These are phyloP conservation scores for Tiliqua scincoides DNA, from an alignment of 2,113 vertebrate genomes.

Conservation along the genomic window DNA sequence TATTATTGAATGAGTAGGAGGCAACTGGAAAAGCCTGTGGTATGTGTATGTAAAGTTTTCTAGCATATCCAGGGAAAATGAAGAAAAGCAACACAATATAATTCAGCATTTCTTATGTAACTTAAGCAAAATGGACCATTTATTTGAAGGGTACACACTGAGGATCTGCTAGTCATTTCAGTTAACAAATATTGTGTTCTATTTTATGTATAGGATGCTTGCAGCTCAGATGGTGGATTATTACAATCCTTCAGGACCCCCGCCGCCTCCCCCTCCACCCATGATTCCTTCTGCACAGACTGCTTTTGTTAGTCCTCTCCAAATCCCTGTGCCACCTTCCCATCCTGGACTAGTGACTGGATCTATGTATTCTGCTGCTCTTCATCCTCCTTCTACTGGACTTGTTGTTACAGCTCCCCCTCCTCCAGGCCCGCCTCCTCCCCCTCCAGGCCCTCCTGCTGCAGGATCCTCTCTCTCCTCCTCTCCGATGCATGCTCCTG, in stretches of 20 bases:
- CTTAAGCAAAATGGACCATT: constrained; percentile 18
- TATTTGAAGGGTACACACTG: neutral
- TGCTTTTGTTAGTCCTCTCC: constrained; percentile 91
- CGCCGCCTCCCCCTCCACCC: constrained; percentile 86
- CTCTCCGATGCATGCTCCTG: constrained; percentile 83
- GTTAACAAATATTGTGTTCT: constrained; percentile 33
- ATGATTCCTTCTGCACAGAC: constrained; percentile 94
- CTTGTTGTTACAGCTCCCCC: constrained; percentile 82
- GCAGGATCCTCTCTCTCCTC: constrained; percentile 78
- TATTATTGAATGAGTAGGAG: neutral
- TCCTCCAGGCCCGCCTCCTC: constrained; percentile 88
- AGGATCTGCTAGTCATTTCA: neutral
- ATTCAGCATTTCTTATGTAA: neutral
- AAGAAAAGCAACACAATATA: constrained; percentile 9
- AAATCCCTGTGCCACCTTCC: constrained; percentile 78
- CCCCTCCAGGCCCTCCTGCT: constrained; percentile 84
- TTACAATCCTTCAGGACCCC: constrained; percentile 87
- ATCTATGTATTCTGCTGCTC: constrained; percentile 72
- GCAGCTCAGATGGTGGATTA: constrained; percentile 86
- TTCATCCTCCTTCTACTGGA: constrained; percentile 80
- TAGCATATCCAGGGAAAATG: neutral
- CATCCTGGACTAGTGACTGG: constrained; percentile 72
- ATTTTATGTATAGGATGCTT: constrained; percentile 75
- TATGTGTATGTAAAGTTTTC: neutral
- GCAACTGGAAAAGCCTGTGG: neutral